Evolutionary conservation across 2,113 vertebrate species (phyloP), one percentile per base, ranked within the genome.

Genomic region (Sorex araneus): DNA sequence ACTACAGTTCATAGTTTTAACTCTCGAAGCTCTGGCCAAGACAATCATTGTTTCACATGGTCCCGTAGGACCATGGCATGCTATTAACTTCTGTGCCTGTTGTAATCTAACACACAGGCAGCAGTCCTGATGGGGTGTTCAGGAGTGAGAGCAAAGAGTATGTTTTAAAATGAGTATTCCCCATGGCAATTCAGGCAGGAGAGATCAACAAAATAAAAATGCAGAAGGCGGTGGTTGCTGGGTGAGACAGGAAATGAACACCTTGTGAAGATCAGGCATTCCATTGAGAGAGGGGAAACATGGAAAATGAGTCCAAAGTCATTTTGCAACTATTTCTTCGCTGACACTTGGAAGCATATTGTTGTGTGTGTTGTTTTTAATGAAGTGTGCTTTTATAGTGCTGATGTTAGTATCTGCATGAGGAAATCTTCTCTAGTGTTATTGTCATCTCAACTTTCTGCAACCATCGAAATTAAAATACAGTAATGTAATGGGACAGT

Each of bases 161-260:
- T 66, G 92, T 91, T 95, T 96, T 92, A 92, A 95, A 94, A 89
- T 93, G 84, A 89, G 84, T 80, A 89, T 94, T 96, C 94, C 94
- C 94, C 60, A 19, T 79, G 94, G 93, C 95, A 94, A 92, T 95
- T 81, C 92, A 95, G 87, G 73, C 94, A 93, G 69, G 93, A 91
- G 90, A 89, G 76, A 95, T 87, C 94, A 95, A 92, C 92, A 95
- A 90, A 96, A 96, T 95, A 95, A 95, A 95, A 96, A 86, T 87
- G 96, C 92, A 94, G 96, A 95, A 95, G 87, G 95, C 94, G 89
- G 80, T 95, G 90, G 83, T 89, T 88, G 92, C 95, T 94, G 84
- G 94, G 95, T 94, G 77, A 97, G 92, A 95, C 96, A 96, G 96
- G 96, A 97, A 97, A 97, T 97, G 96, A 97, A 94, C 96, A 95